phyloP scores from a whole-genome alignment of 1,140 invertebrate species.

The Penaeus chinensis region DNA sequence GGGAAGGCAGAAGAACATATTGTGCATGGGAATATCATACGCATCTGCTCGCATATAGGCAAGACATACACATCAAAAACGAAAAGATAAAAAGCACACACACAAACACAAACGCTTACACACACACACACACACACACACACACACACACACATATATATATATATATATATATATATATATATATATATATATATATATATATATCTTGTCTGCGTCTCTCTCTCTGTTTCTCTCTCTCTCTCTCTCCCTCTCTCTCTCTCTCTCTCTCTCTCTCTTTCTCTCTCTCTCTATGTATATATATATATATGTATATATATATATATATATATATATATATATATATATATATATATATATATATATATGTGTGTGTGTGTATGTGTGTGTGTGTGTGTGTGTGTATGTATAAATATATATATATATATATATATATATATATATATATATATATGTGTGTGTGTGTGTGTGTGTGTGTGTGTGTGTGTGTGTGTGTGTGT shows the following conservation, averaged over 20 bases:
- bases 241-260: too few species aligned
- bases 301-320: too few species aligned
- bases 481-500: neutral
- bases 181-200: conserved; percentile 14
- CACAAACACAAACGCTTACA: conserved; percentile 13
- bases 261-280: too few species aligned
- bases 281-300: neutral
- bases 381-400: neutral
- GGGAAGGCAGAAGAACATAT: neutral
- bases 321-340: neutral
- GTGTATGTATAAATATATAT: conserved; percentile 35
- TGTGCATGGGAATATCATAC: neutral
- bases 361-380: neutral
- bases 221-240: too few species aligned
- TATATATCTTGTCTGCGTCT: too few species aligned
- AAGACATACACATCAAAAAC: neutral
- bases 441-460: neutral
- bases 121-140: neutral
- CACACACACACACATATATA: conserved; percentile 22
- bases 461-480: neutral
- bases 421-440: conserved; percentile 26
- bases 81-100: neutral
- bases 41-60: neutral
- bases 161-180: conserved; percentile 40
- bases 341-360: neutral